Evolutionary conservation across 2,888 invertebrate genomes (phyloP), one percentile per base, ranked within the genome.

Genomic region (Scelioninae gen. 1): DNA sequence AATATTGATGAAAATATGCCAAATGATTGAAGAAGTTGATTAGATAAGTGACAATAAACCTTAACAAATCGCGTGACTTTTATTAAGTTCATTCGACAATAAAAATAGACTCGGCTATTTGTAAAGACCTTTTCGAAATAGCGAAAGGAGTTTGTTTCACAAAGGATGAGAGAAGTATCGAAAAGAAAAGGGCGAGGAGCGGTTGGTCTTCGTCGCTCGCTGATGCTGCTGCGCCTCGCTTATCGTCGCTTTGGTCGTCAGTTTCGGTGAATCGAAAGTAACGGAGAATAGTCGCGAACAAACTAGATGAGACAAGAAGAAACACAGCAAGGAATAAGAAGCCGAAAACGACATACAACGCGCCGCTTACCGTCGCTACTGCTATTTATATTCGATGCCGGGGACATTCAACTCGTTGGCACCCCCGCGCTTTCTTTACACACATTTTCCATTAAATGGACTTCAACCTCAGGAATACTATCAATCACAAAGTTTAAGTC

Each of bases 301-400:
- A 88, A 88, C 87, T 88, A 88, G 88, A 78, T 62, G 78, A 62
- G 56, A 71, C 78, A 65, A 87, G 87, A 60, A 77, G 69, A 68
- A 77, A 62, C 13, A 66, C 6, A 23, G 45, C 58, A 40, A 58
- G 49, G 55, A 62, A 69, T 51, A 62, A 80, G 63, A 76, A 82
- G 76, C 65, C 65, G 65, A 76, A 82, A 76, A 76, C 60, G 69
- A n/a, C n/a, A n/a, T 45, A 68, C 88, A 71, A 63, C 65, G 68
- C 65, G 51, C 32, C 16, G 53, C 47, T 60, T 45, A 45, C 40
- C 53, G 60, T 10, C 4, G 40, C 77, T 84, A 84, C 84, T 86
- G 85, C 86, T 84, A 72, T 79, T 82, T 76, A 74, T 82, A 76
- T 74, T 66, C 82, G 82, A 72, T 76, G 80, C 43, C 79, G 62